phyloP scores from a whole-genome alignment of 2,113 vertebrate genomes.

The Cnemophilus loriae region DNA sequence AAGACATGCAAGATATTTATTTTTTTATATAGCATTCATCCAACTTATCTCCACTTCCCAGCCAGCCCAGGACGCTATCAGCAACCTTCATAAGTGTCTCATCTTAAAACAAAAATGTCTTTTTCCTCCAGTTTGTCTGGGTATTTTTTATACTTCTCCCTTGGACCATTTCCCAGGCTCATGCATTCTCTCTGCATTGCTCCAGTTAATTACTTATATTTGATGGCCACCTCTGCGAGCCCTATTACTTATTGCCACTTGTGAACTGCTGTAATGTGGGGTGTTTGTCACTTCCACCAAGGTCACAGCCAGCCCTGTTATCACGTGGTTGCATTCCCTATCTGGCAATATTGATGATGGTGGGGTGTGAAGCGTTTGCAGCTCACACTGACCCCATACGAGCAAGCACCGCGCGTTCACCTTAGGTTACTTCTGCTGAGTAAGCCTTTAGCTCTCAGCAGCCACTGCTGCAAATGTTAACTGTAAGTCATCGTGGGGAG shows the following conservation, averaged over 20 bases:
- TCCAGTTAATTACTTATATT: constrained; percentile 71
- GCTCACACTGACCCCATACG: neutral
- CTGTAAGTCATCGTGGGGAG: constrained; percentile 44
- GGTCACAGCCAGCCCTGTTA: constrained; percentile 48
- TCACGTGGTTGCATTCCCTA: constrained; percentile 16
- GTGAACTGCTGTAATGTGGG: constrained; percentile 49
- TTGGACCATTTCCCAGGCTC: constrained; percentile 72
- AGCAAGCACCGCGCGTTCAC: neutral
- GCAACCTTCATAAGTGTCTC: constrained; percentile 2
- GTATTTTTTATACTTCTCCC: constrained; percentile 25
- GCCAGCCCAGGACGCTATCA: constrained; percentile 2
- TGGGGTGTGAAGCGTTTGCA: neutral
- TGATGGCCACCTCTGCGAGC: constrained; percentile 58
- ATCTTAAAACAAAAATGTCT: neutral
- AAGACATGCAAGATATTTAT: neutral
- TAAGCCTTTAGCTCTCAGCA: constrained; percentile 29
- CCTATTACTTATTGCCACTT: constrained; percentile 63
- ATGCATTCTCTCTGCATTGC: constrained; percentile 21
- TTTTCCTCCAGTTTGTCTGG: neutral
- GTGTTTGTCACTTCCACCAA: constrained; percentile 54
- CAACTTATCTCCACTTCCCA: constrained; percentile 3
- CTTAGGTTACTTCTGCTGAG: constrained; percentile 26
- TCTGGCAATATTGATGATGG: constrained; percentile 23
- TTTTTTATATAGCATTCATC: neutral
- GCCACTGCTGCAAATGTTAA: constrained; percentile 25